A percentile compares a stretch with the other conserved stretches of the same genome.
These are phyloP conservation scores for Gracilinanus agilis DNA, from an alignment of 2,113 vertebrate species.

Conservation along the genomic window DNA sequence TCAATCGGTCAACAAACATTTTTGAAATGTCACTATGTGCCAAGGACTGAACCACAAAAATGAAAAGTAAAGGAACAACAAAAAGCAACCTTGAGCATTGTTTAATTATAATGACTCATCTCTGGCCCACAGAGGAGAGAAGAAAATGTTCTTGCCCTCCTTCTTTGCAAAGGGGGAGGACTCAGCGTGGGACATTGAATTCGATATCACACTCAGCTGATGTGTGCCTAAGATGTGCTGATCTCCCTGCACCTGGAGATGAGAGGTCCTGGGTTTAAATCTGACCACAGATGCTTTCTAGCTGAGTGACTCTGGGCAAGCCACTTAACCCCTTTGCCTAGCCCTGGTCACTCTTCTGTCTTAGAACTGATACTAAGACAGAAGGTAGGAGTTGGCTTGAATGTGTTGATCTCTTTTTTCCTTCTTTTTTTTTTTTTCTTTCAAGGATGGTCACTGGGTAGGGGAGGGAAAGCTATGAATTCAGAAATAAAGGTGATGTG, in stretches of 20 bases:
- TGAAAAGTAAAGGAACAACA: neutral
- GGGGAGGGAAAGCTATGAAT: neutral
- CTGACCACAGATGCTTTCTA: too few species aligned
- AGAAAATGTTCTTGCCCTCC: neutral
- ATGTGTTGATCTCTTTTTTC: neutral
- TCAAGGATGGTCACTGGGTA: neutral
- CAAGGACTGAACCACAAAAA: neutral
- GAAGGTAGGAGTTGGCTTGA: too few species aligned
- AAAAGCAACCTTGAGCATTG: neutral
- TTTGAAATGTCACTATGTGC: neutral
- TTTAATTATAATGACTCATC: neutral
- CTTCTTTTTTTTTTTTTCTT: neutral
- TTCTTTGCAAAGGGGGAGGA: neutral
- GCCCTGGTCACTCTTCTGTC: too few species aligned
- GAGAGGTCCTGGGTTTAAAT: too few species aligned
- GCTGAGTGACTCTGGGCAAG: too few species aligned
- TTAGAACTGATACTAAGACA: too few species aligned
- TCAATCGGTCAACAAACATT: neutral
- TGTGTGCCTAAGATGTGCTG: neutral
- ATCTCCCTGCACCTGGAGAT: neutral
- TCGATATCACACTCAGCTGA: neutral
- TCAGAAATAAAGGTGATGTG: neutral
- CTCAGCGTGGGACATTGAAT: neutral
- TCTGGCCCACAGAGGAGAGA: neutral
- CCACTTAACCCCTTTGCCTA: too few species aligned